Percentiles rank a stretch among this genome's conserved stretches.
These are phyloP conservation scores for Sebastes nivosus DNA, from an alignment of 2,797 vertebrate genomes.

Conservation along the genomic window DNA sequence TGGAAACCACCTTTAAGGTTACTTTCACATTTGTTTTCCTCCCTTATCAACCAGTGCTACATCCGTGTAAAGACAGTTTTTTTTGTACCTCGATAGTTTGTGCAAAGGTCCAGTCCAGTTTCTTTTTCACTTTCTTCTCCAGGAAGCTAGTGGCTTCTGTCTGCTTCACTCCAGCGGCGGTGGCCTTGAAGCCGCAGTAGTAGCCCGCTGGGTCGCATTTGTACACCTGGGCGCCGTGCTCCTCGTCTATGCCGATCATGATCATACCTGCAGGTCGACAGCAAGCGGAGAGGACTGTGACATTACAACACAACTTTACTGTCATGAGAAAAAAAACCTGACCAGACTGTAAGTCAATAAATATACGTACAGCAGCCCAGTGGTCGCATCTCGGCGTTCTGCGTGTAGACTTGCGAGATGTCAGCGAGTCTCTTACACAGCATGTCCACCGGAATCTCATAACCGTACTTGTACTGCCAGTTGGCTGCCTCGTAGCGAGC, in stretches of 20 bases:
- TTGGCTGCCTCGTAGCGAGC: conserved; percentile 97
- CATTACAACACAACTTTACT: not conserved
- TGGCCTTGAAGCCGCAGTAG: conserved; percentile 98
- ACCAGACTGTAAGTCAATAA: not conserved
- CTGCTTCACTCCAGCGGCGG: conserved; percentile 97
- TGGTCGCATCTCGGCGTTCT: conserved; percentile 98
- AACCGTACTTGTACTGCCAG: conserved; percentile 99
- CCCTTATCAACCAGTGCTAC: not conserved
- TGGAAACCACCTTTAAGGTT: conserved; percentile 8
- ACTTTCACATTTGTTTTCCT: conserved; percentile 10
- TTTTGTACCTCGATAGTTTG: conserved; percentile 92
- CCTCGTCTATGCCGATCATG: conserved; percentile 93
- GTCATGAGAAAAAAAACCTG: not conserved
- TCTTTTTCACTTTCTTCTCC: conserved; percentile 99
- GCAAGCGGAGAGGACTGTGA: not conserved
- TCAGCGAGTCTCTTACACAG: conserved; percentile 97
- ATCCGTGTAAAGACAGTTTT: not conserved
- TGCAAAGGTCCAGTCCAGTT: conserved; percentile 96
- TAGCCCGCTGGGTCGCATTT: conserved; percentile 98
- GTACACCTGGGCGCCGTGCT: conserved; percentile 93
- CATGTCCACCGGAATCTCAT: conserved; percentile 99
- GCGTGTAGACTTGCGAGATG: conserved; percentile 98
- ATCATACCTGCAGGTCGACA: conserved; percentile 90
- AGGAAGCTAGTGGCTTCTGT: conserved; percentile 98
- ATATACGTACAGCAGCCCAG: conserved; percentile 94